phyloP scores from a whole-genome alignment of 2,797 vertebrate species.

The Sebastes reedi region DNA sequence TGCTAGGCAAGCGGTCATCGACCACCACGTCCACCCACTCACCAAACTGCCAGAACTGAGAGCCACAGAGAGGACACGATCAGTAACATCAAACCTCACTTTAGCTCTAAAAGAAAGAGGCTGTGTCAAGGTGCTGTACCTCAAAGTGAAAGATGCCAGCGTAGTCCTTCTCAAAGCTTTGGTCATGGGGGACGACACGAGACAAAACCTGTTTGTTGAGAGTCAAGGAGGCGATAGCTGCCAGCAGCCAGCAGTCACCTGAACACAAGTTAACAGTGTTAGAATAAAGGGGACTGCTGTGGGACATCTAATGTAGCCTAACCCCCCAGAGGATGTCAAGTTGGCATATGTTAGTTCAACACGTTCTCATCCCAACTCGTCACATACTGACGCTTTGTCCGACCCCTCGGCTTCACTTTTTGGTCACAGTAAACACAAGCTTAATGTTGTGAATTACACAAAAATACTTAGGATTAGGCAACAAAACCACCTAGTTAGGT shows the following conservation, averaged over 20 bases:
- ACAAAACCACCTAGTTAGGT: too few species aligned
- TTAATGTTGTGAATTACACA: too few species aligned
- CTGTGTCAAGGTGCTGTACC: slow-evolving; percentile 22
- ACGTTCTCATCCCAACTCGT: too few species aligned
- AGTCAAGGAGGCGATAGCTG: slow-evolving; percentile 83
- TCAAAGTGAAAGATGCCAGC: slow-evolving; percentile 86
- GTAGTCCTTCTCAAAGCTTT: slow-evolving; percentile 75
- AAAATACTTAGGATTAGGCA: too few species aligned
- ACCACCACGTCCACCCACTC: slow-evolving; percentile 93
- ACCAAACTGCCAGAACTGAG: slow-evolving; percentile 91
- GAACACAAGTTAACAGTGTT: neutral
- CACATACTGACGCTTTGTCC: too few species aligned
- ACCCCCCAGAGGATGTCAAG: neutral
- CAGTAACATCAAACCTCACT: neutral
- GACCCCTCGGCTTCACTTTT: too few species aligned
- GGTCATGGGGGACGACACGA: slow-evolving; percentile 77
- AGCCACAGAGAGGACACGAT: slow-evolving; percentile 30
- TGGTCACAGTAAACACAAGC: too few species aligned
- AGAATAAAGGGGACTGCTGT: neutral
- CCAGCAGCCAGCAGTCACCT: slow-evolving; percentile 86
- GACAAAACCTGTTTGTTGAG: slow-evolving; percentile 79
- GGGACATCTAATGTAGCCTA: neutral
- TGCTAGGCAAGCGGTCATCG: slow-evolving; percentile 86
- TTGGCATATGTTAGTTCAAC: neutral
- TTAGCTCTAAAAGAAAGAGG: neutral